Base-by-base conservation (phyloP, 2,113 vertebrate genomes). In the Beaufortia kweichowensis region DNA sequence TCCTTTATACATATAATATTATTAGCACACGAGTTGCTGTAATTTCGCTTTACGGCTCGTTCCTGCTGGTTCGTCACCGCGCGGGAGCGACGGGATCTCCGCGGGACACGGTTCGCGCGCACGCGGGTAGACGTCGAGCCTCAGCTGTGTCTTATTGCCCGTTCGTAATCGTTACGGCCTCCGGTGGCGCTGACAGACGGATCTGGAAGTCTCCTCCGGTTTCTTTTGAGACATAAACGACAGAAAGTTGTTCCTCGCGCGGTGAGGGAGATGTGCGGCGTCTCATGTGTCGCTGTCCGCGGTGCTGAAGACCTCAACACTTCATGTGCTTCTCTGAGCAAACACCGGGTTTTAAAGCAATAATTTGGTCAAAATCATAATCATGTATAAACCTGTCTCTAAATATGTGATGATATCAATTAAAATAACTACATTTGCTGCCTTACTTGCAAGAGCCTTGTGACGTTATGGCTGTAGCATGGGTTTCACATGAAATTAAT, bases 131-230 rank as follows among this genome's bases (percentile, higher is more conserved):
- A 11, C 46, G 10, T 46, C 65, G 1, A 1, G 63, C 39, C 35
- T 2, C 62, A 77, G 75, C 75, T 68, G 75, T 67, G 75, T 61
- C 35, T 69, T 50, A 50, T 61, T 69, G 76, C 35, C 39, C 64
- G 68, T 77, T 77, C 75, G 46, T 70, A 62, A 78, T 78, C 55
- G n/a, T 48, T 60, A 70, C 21, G 28, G 43, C 76, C 66, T 69
- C 55, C 29, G 43, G 75, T 69, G 41, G 28, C 41, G 43, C 39
- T 59, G 55, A 66, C 64, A 68, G 75, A 77, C 65, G 55, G 71
- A 59, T 64, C n/a, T 11, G 5, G 41, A 3, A 21, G 53, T 7
- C 24, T 31, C 35, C 66, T 29, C 24, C 60, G 43, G 55, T 19
- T 73, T 46, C 26, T 46, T 8, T 57, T 50, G 75, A 48, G 6